Percentiles rank a stretch among this genome's conserved stretches.
Evolutionary conservation across 2,113 vertebrate species (phyloP).

Genomic region (Crotalus helleri): DNA sequence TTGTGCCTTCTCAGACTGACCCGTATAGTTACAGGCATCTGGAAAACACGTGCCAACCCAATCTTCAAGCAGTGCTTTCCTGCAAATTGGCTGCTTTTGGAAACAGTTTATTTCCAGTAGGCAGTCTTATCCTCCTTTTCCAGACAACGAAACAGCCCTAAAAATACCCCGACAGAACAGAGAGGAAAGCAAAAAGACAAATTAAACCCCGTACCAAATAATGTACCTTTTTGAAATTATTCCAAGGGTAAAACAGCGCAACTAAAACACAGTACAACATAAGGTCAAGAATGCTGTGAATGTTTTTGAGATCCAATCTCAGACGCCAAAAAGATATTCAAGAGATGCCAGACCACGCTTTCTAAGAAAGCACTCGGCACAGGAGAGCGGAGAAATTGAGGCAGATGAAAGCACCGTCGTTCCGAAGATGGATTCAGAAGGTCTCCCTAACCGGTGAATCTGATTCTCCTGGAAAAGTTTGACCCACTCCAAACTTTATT

Average conservation of each 20-base stretch:
- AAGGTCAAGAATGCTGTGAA: neutral
- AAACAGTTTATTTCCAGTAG: neutral
- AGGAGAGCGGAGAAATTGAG: neutral
- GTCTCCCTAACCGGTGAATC: neutral
- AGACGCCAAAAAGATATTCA: neutral
- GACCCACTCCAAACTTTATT: neutral
- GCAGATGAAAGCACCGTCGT: neutral
- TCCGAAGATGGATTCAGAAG: neutral
- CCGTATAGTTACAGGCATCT: neutral
- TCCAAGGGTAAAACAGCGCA: neutral
- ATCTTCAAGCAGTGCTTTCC: neutral
- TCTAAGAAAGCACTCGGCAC: neutral
- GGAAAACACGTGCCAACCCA: neutral
- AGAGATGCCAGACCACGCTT: neutral
- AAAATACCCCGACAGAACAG: neutral
- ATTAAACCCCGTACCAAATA: neutral
- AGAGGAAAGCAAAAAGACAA: neutral
- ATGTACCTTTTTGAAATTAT: neutral
- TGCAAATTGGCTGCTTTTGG: neutral
- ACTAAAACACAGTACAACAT: neutral
- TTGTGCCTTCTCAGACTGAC: neutral
- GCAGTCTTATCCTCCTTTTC: neutral
- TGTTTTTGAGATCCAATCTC: neutral
- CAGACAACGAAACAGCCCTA: neutral
- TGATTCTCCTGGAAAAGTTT: neutral